Percentiles rank a stretch among this genome's conserved stretches.
Evolutionary conservation across 1,140 invertebrate species (phyloP).

Genomic region (Aphis craccivora): DNA sequence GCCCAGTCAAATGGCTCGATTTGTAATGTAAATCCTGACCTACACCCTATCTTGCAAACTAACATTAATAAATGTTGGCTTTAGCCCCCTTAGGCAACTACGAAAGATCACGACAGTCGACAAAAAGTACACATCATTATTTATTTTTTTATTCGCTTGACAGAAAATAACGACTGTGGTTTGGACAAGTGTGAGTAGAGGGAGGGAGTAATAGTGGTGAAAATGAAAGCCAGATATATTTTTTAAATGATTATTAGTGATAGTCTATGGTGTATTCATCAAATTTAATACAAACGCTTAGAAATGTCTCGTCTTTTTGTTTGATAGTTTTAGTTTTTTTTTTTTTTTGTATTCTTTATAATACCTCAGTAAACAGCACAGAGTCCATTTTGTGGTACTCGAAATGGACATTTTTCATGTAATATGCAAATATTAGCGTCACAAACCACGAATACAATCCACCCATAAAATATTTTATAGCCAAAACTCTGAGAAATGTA

Average conservation of each 20-base stretch:
- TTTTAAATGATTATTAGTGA: conserved; percentile 24
- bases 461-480: conserved; percentile 28
- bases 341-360: neutral
- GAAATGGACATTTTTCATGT: neutral
- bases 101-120: conserved; percentile 47
- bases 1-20: conserved; percentile 52
- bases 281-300: neutral
- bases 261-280: neutral
- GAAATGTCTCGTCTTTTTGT: neutral
- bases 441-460: neutral
- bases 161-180: conserved; percentile 35
- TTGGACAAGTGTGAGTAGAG: neutral
- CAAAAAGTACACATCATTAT: conserved; percentile 53
- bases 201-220: neutral
- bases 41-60: conserved; percentile 12
- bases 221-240: conserved; percentile 13
- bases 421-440: conserved; percentile 34
- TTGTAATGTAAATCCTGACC: conserved; percentile 51
- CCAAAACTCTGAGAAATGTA: conserved; percentile 6
- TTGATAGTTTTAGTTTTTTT: neutral
- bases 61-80: conserved; percentile 46
- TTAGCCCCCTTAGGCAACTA: conserved; percentile 4
- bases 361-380: neutral
- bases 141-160: conserved; percentile 49
- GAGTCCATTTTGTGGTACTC: neutral